Evolutionary conservation across 2,888 invertebrate species (phyloP).

Genomic region (Noctua fimbriata): DNA sequence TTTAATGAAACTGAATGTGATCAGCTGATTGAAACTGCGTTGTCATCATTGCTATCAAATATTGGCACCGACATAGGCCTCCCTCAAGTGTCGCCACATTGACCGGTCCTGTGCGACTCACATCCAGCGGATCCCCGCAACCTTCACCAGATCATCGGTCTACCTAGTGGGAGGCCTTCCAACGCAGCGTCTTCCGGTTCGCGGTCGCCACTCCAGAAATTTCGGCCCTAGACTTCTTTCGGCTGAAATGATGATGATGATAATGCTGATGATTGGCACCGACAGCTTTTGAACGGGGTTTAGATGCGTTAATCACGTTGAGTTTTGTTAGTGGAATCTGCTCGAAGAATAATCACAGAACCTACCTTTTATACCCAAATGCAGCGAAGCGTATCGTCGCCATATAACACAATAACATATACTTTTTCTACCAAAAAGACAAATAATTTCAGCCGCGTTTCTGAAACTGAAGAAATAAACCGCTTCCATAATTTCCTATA

Average conservation of each 20-base stretch:
- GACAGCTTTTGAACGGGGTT: background rate
- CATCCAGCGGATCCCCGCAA: too few relatives aligned
- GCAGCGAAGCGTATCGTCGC: background rate
- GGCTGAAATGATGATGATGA: too few relatives aligned
- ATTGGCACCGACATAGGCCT: too few relatives aligned
- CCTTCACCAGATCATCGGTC: too few relatives aligned
- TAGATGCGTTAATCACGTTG: background rate
- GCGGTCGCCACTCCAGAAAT: too few relatives aligned
- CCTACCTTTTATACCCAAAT: background rate
- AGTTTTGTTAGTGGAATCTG: background rate
- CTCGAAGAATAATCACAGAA: background rate
- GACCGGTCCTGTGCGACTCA: too few relatives aligned
- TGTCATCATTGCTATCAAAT: background rate
- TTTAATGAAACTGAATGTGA: background rate
- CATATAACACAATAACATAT: background rate
- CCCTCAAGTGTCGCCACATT: too few relatives aligned
- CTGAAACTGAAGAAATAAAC: background rate
- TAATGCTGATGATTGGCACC: background rate
- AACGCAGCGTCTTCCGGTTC: too few relatives aligned
- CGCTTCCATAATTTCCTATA: conserved; percentile 45
- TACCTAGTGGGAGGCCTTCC: too few relatives aligned
- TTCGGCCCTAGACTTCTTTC: too few relatives aligned
- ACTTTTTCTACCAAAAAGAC: background rate
- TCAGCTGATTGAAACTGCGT: background rate
- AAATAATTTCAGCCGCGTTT: background rate